Evolutionary conservation across 2,888 invertebrate genomes (phyloP).

Genomic region (Petrolisthes manimaculis): DNA sequence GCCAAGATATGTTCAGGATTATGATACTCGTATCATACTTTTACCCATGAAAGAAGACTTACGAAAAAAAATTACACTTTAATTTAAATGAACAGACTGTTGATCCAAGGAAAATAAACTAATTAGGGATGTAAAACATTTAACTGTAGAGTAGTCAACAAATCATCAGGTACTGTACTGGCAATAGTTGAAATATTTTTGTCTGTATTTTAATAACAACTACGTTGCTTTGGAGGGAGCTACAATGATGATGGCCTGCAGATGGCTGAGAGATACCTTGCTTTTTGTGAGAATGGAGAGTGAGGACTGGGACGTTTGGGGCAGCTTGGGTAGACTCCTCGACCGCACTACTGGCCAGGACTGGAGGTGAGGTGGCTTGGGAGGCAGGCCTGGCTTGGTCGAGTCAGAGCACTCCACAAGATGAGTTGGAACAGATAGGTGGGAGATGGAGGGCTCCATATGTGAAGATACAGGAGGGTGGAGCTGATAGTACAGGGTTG

Average conservation of each 20-base stretch:
- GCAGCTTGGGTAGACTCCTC: conserved; percentile 54
- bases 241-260: conserved; percentile 36
- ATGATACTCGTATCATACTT: too few relatives aligned
- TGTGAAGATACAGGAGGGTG: conserved; percentile 6
- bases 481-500: conserved; percentile 48
- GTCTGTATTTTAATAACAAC: background rate
- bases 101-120: too few relatives aligned
- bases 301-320: conserved; percentile 29
- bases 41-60: too few relatives aligned
- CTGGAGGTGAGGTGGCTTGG: conserved; percentile 48
- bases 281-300: conserved; percentile 50
- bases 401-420: background rate
- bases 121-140: too few relatives aligned
- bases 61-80: too few relatives aligned
- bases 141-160: too few relatives aligned
- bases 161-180: too few relatives aligned
- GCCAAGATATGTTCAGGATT: too few relatives aligned
- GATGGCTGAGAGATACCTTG: conserved; percentile 51
- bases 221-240: background rate
- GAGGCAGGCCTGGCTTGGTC: conserved; percentile 31
- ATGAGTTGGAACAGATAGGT: background rate
- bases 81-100: too few relatives aligned
- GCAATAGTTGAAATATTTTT: too few relatives aligned
- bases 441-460: background rate
- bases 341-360: conserved; percentile 50